Evolutionary conservation across 2,113 vertebrate genomes (phyloP).

Genomic region (Hemiprocne comata): DNA sequence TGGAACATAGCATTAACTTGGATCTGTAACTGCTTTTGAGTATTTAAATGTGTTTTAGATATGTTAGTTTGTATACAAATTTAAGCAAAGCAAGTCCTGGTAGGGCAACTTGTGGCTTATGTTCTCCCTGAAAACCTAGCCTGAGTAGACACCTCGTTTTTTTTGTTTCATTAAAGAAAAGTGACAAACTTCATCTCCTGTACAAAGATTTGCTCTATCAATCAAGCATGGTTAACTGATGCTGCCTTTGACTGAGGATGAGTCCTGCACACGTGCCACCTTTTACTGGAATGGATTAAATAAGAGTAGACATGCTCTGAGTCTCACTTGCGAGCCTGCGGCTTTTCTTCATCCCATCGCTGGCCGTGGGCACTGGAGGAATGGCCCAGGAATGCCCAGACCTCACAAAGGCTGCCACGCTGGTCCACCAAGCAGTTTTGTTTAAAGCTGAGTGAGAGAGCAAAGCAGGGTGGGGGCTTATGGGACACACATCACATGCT

Average conservation of each 20-base stretch:
- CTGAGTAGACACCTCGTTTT: neutral
- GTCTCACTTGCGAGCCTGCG: fast-evolving
- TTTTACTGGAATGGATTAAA: neutral
- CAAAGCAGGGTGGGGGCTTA: neutral
- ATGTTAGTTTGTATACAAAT: neutral
- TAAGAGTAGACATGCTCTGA: neutral
- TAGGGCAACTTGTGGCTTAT: neutral
- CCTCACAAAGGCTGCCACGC: fast-evolving
- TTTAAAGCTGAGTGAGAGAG: neutral
- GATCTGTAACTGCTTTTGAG: neutral
- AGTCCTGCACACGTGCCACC: neutral
- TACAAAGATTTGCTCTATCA: neutral
- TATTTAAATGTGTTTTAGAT: neutral
- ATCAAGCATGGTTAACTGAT: neutral
- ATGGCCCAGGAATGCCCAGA: fast-evolving
- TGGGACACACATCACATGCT: neutral
- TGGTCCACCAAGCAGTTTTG: neutral
- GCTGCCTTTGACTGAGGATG: neutral
- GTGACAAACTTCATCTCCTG: neutral
- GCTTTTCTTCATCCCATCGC: neutral
- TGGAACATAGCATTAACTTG: neutral
- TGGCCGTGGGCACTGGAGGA: neutral
- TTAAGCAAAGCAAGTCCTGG: neutral
- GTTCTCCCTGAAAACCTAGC: neutral
- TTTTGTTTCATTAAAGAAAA: neutral